A percentile compares a stretch with the other conserved stretches of the same genome.
Evolutionary conservation across 1,140 invertebrate genomes (phyloP).

Genomic region (Eufriesea mexicana): DNA sequence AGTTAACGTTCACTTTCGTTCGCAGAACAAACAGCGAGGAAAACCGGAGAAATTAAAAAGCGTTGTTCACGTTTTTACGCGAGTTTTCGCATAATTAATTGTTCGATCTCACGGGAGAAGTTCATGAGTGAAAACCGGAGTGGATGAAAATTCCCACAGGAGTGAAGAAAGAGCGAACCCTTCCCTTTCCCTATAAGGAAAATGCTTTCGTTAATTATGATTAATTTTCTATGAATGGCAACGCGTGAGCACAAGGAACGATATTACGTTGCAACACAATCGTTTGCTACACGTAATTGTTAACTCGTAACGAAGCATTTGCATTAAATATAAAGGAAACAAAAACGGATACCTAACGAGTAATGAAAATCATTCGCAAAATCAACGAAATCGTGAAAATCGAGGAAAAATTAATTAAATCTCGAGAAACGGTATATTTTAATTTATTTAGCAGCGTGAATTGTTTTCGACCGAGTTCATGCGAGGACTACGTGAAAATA

Average conservation of each 20-base stretch:
- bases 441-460: too few species aligned
- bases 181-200: constrained; percentile 1
- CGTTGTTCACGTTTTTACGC: neutral
- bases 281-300: constrained; percentile 17
- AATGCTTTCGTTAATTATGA: constrained; percentile 35
- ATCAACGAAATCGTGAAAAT: neutral
- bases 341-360: neutral
- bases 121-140: constrained; percentile 38
- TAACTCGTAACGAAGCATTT: constrained; percentile 10
- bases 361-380: neutral
- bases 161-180: neutral
- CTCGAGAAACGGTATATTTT: neutral
- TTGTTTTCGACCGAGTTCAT: too few species aligned
- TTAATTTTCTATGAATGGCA: constrained; percentile 31
- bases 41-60: constrained; percentile 37
- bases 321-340: neutral
- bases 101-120: constrained; percentile 30
- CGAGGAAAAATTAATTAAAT: too few species aligned
- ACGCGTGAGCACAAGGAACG: neutral
- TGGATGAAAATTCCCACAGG: constrained; percentile 52
- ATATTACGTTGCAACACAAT: neutral
- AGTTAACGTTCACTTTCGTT: constrained; percentile 10
- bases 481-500: neutral
- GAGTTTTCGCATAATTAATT: constrained; percentile 51
- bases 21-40: neutral